Evolutionary conservation across 2,113 vertebrate genomes (phyloP).

Genomic region (Mustela lutreola): DNA sequence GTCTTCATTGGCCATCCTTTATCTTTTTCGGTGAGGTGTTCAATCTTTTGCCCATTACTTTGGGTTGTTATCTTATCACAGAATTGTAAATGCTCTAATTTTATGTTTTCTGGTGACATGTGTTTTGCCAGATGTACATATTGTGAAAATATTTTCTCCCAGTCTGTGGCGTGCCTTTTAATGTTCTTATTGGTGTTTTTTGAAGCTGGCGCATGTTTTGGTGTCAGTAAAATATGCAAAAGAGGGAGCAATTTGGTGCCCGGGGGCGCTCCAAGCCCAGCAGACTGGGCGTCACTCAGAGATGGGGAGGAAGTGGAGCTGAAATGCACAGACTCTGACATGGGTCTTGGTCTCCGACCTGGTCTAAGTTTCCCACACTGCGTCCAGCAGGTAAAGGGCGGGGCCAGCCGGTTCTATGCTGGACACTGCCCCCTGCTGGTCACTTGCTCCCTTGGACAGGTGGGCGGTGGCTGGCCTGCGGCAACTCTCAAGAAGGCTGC

Average conservation of each 20-base stretch:
- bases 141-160: not conserved
- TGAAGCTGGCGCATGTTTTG: not conserved
- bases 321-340: not conserved
- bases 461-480: rapidly evolving
- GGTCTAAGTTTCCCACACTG: not conserved
- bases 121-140: not conserved
- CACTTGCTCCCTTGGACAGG: not conserved
- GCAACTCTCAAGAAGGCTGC: not conserved
- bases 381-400: not conserved
- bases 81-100: not conserved
- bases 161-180: not conserved
- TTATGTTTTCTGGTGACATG: not conserved
- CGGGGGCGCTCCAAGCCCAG: not conserved
- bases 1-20: not conserved
- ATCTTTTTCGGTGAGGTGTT: not conserved
- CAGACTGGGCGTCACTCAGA: not conserved
- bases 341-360: not conserved
- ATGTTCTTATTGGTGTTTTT: not conserved
- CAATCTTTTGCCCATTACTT: not conserved
- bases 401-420: not conserved
- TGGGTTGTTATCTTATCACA: not conserved
- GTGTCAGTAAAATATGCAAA: not conserved
- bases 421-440: not conserved
- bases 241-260: not conserved
- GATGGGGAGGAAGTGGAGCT: not conserved